Evolutionary conservation across 2,113 vertebrate species (phyloP), one percentile per base, ranked within the genome.

Genomic region (Onychostruthus taczanowskii): DNA sequence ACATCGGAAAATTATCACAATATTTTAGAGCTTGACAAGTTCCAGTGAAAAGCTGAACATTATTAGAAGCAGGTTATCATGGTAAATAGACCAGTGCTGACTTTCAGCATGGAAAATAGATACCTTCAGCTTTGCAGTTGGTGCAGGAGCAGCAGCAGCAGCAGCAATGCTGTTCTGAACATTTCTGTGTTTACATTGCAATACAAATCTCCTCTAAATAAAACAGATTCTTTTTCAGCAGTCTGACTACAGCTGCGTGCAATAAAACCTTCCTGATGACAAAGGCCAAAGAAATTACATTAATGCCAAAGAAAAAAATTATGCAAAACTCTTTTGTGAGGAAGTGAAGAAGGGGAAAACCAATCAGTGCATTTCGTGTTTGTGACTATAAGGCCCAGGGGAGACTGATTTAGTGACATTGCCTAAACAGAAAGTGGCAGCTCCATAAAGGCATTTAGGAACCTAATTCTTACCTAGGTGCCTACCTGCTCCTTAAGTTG

Each of bases 1-100:
- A 95, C 93, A 91, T 5, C 10, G 16, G 93, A 84, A 96, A 95
- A 95, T 94, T 94, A 96, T 97, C 78, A 82, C 95, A 96, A 95
- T 97, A 96, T 95, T 96, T 97, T 96, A 96, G 68, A 89, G 89
- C 94, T 69, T 97, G 95, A 97, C 95, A 96, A 94, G 95, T 96
- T 96, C 78, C 87, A 91, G 81, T 62, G 82, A 83, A 93, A 91
- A 93, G 78, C 73, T 91, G 94, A 95, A 41, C 63, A 44, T 80
- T 93, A 80, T 83, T 63, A 66, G 84, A 67, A 77, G 91, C 50
- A 91, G 41, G 93, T 84, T 95, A 91, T 78, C 67, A 80, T 39
- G 0, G 87, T 80, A 95, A 90, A 96, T 90, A 97, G 63, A 90
- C 46, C 49, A 66, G 16, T 18, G 50, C 55, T 88, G 63, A 88